Percentiles rank a stretch among this genome's conserved stretches.
Evolutionary conservation across 2,797 vertebrate genomes (phyloP).

Genomic region (Scarus forsteni): DNA sequence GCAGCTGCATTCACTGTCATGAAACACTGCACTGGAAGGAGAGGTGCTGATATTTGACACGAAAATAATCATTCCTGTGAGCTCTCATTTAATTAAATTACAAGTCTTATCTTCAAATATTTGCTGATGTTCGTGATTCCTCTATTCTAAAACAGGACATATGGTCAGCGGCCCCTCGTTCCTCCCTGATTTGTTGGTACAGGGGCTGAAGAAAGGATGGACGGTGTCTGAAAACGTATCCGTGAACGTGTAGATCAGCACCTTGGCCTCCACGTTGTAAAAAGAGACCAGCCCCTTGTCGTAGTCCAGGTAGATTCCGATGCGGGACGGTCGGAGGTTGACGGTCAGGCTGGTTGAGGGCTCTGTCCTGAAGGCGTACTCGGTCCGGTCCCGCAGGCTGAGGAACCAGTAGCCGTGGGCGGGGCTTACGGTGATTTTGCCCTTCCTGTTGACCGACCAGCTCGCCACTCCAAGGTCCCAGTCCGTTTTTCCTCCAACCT

Average conservation of each 20-base stretch:
- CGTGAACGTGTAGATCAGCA: conserved; percentile 78
- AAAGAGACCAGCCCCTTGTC: conserved; percentile 85
- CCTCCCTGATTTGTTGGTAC: conserved; percentile 85
- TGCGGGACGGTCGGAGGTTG: conserved; percentile 58
- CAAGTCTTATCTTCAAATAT: too few relatives aligned
- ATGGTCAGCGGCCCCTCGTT: conserved; percentile 83
- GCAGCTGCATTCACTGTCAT: too few relatives aligned
- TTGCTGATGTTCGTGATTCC: too few relatives aligned
- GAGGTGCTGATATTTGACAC: too few relatives aligned
- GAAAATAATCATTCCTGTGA: too few relatives aligned
- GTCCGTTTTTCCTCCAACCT: conserved; percentile 83
- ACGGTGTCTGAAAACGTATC: conserved; percentile 76
- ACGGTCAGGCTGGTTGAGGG: conserved; percentile 71
- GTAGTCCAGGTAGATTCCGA: conserved; percentile 84
- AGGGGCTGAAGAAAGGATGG: conserved; percentile 86
- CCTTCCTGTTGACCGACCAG: conserved; percentile 76
- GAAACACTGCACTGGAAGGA: too few relatives aligned
- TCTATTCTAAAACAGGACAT: conserved; percentile 66
- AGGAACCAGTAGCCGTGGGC: conserved; percentile 85
- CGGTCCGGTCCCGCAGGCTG: conserved; percentile 76
- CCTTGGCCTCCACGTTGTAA: conserved; percentile 80
- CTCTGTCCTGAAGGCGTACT: conserved; percentile 79
- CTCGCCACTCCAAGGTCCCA: conserved; percentile 85
- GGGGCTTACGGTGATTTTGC: conserved; percentile 82
- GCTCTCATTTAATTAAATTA: too few relatives aligned